Conservation (phyloP, 2,888 invertebrate species). For the Spilosoma lubricipeda region DNA sequence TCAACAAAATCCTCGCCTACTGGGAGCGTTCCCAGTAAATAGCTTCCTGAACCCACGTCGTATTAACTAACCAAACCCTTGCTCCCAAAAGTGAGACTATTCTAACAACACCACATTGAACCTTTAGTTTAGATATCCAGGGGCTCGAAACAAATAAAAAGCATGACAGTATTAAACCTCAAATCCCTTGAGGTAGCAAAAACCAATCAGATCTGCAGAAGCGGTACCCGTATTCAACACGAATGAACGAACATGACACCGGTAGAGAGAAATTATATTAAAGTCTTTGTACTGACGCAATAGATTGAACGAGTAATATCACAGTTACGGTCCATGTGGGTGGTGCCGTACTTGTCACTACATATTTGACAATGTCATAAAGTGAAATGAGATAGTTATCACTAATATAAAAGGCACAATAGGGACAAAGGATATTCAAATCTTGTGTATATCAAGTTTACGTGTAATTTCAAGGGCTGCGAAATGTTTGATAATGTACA, state of each 20-base stretch:
- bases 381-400: background rate
- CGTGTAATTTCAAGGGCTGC: background rate
- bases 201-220: slow-evolving; percentile 9
- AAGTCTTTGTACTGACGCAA: slow-evolving; percentile 1
- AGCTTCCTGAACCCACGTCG: background rate
- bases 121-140: background rate
- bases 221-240: background rate
- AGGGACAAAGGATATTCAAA: background rate
- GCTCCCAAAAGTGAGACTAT: background rate
- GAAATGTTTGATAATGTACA: background rate
- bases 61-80: background rate
- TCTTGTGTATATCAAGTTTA: background rate
- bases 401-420: background rate
- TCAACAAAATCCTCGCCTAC: too few species aligned
- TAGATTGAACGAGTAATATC: background rate
- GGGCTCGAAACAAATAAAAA: slow-evolving; percentile 3
- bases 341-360: background rate
- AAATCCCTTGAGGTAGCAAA: slow-evolving; percentile 9
- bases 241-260: slow-evolving; percentile 7
- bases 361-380: background rate
- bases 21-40: too few species aligned
- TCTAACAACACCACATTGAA: background rate
- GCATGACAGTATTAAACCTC: slow-evolving; percentile 3
- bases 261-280: slow-evolving; percentile 1
- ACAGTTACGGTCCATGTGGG: background rate